Conservation (phyloP, 2,888 invertebrate species). For the Chloroclystis v-ata region DNA sequence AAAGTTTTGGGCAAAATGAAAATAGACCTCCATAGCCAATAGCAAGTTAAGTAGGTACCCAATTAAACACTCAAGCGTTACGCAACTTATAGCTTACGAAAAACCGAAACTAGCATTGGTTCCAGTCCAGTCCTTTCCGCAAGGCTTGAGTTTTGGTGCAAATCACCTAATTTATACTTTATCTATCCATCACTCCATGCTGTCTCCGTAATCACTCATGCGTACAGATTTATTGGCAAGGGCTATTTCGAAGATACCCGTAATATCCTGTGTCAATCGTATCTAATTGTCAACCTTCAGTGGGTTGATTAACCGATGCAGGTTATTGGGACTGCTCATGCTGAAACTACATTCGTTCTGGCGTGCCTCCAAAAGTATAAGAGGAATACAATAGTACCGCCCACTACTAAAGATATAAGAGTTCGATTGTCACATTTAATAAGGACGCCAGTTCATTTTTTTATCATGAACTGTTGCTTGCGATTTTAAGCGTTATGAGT, state of each 20-base stretch:
- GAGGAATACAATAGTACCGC: constrained; percentile 52
- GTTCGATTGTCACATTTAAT: constrained; percentile 38
- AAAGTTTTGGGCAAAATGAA: too few species aligned
- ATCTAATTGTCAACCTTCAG: constrained; percentile 55
- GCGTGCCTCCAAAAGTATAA: constrained; percentile 55
- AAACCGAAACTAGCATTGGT: too few species aligned
- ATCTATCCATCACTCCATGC: too few species aligned
- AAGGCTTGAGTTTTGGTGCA: too few species aligned
- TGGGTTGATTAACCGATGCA: constrained; percentile 73
- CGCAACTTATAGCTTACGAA: too few species aligned
- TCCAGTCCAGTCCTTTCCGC: too few species aligned
- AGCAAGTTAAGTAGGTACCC: too few species aligned
- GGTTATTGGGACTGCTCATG: constrained; percentile 70
- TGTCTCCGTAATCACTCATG: not conserved
- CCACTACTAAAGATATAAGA: constrained; percentile 53
- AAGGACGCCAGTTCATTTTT: constrained; percentile 11
- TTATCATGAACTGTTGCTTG: constrained; percentile 15
- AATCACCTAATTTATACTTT: too few species aligned
- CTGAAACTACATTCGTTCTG: constrained; percentile 65
- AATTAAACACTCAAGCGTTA: too few species aligned
- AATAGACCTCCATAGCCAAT: too few species aligned
- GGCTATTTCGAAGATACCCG: constrained; percentile 2
- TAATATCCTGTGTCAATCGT: constrained; percentile 26
- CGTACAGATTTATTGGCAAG: constrained; percentile 14
- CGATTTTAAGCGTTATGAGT: too few species aligned